These are phyloP conservation scores for Stegostoma tigrinum DNA, from an alignment of 2,113 vertebrate genomes.

Conservation along the genomic window DNA sequence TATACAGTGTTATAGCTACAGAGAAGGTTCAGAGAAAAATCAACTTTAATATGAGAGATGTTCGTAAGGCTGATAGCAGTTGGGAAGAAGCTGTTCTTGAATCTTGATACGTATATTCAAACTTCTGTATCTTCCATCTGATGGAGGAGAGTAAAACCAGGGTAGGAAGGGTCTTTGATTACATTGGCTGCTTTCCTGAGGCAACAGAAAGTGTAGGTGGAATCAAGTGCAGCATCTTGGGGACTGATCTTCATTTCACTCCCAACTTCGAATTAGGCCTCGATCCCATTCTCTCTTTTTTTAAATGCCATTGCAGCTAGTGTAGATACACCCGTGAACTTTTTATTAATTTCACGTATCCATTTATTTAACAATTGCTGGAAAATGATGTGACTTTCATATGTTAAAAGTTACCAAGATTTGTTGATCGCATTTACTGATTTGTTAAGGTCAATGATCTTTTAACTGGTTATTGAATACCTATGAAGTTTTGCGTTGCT, in stretches of 20 bases:
- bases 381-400: background rate
- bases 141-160: no score
- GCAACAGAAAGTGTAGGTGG: no score
- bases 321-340: background rate
- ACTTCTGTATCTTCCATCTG: no score
- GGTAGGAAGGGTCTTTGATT: no score
- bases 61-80: no score
- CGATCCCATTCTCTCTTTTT: background rate
- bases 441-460: background rate
- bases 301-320: background rate
- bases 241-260: background rate
- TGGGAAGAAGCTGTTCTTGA: no score
- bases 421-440: background rate
- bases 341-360: background rate
- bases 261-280: background rate
- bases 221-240: background rate
- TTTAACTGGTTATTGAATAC: background rate
- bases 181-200: no score
- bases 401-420: background rate
- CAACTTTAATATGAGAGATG: no score
- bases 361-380: background rate
- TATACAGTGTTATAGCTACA: no score
- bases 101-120: no score
- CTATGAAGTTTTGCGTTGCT: background rate
- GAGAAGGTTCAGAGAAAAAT: no score